phyloP scores from a whole-genome alignment of 2,113 vertebrate species.

The Archilochus colubris region DNA sequence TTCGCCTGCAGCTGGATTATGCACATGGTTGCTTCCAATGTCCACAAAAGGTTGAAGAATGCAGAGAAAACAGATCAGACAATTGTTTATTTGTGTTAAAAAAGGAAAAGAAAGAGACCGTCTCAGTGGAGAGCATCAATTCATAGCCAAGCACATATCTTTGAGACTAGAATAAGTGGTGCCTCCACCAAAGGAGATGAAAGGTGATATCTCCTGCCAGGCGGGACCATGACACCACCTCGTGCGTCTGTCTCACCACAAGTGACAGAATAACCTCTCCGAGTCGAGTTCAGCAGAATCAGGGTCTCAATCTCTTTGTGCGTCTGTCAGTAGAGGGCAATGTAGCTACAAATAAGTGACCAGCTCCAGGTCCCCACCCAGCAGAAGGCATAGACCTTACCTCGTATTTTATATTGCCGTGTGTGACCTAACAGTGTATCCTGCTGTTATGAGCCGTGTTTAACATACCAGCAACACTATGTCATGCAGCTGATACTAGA shows the following conservation, averaged over 20 bases:
- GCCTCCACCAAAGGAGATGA: neutral
- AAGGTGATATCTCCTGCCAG: neutral
- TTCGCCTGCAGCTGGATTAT: neutral
- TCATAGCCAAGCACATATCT: neutral
- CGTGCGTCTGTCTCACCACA: neutral
- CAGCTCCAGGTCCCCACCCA: conserved; percentile 36
- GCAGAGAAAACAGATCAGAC: conserved; percentile 24
- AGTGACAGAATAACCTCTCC: neutral
- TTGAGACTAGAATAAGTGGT: neutral
- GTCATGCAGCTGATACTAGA: conserved; percentile 51
- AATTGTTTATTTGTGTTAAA: conserved; percentile 10
- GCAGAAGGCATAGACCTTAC: conserved; percentile 11
- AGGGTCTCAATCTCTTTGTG: conserved; percentile 8
- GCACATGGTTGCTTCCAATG: neutral
- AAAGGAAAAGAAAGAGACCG: neutral
- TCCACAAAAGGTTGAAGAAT: conserved; percentile 47
- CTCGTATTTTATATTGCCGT: neutral
- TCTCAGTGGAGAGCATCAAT: neutral
- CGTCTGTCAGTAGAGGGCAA: conserved; percentile 68
- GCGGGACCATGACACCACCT: neutral
- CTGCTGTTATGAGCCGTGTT: conserved; percentile 42
- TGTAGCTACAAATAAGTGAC: conserved; percentile 46
- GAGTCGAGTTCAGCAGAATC: neutral
- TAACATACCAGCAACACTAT: conserved; percentile 40
- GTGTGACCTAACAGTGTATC: conserved; percentile 48